These are phyloP conservation scores for Ischnus inquisitorius DNA, from an alignment of 2,888 invertebrate species.

Conservation along the genomic window DNA sequence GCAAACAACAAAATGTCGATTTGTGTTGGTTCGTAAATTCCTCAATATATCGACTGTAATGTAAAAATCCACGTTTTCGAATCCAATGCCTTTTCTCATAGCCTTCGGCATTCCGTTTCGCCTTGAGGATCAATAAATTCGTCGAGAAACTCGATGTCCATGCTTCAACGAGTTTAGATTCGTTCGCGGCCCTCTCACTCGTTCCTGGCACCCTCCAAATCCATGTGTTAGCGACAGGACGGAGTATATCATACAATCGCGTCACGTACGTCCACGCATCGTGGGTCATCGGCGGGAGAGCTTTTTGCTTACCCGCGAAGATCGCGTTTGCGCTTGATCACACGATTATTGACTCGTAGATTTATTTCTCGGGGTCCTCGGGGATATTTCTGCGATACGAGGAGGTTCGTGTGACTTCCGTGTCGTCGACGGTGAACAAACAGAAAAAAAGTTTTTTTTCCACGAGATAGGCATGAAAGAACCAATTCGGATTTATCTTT, in stretches of 20 bases:
- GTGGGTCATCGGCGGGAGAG: slow-evolving; percentile 39
- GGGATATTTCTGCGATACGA: background rate
- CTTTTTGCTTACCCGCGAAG: slow-evolving; percentile 18
- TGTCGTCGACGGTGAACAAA: background rate
- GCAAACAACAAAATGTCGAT: background rate
- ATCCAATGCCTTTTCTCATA: background rate
- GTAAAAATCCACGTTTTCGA: slow-evolving; percentile 10
- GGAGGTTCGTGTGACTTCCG: background rate
- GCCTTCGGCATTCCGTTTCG: background rate
- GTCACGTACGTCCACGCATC: slow-evolving; percentile 57
- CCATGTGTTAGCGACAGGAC: slow-evolving; percentile 19
- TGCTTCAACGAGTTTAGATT: slow-evolving; percentile 38
- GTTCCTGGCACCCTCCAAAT: slow-evolving; percentile 6
- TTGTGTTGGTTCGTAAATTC: background rate
- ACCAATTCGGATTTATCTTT: background rate
- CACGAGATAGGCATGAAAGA: background rate
- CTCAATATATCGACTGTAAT: slow-evolving; percentile 23
- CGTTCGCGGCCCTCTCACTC: slow-evolving; percentile 6
- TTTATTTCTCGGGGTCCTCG: background rate
- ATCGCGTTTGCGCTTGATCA: slow-evolving; percentile 3
- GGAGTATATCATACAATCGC: slow-evolving; percentile 43
- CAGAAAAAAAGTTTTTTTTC: background rate
- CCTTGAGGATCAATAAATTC: slow-evolving; percentile 35
- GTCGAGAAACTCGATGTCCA: slow-evolving; percentile 23
- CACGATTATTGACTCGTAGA: slow-evolving; percentile 25